These are phyloP conservation scores for Saxidomus purpurata DNA, from an alignment of 1,140 invertebrate genomes.

Conservation along the genomic window DNA sequence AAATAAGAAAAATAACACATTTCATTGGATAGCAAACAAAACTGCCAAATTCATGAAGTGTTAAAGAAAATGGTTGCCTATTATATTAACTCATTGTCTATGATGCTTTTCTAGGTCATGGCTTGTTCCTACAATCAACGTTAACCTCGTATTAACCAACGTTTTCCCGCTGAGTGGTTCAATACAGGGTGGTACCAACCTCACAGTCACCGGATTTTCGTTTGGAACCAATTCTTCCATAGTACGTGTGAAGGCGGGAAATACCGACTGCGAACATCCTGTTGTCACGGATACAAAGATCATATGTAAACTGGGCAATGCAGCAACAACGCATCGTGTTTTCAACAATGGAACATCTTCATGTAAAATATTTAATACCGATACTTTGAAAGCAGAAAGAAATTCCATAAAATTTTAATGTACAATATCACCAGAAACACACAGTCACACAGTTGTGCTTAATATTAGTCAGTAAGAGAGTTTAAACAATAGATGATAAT, in stretches of 20 bases:
- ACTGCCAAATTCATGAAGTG: too few species aligned
- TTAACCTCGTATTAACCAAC: constrained; percentile 68
- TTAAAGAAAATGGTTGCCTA: too few species aligned
- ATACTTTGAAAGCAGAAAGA: too few species aligned
- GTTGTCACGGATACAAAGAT: constrained; percentile 67
- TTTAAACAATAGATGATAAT: too few species aligned
- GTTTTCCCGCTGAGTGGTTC: constrained; percentile 77
- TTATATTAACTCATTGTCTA: too few species aligned
- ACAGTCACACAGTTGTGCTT: too few species aligned
- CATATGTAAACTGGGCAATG: constrained; percentile 72
- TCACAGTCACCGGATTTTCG: constrained; percentile 78
- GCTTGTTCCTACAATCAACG: constrained; percentile 3
- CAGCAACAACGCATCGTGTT: constrained; percentile 67
- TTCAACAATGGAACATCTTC: constrained; percentile 73
- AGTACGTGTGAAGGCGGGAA: constrained; percentile 73
- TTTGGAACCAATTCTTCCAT: constrained; percentile 70
- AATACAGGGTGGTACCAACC: constrained; percentile 77
- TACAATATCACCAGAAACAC: too few species aligned
- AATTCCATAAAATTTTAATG: too few species aligned
- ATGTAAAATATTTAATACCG: too few species aligned
- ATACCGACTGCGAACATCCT: constrained; percentile 68
- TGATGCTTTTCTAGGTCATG: neutral
- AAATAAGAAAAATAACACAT: too few species aligned
- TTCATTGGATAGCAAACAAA: too few species aligned
- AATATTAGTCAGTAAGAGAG: too few species aligned